Base-by-base conservation (phyloP, 2,888 invertebrate genomes). In the Trichopria drosophilae region DNA sequence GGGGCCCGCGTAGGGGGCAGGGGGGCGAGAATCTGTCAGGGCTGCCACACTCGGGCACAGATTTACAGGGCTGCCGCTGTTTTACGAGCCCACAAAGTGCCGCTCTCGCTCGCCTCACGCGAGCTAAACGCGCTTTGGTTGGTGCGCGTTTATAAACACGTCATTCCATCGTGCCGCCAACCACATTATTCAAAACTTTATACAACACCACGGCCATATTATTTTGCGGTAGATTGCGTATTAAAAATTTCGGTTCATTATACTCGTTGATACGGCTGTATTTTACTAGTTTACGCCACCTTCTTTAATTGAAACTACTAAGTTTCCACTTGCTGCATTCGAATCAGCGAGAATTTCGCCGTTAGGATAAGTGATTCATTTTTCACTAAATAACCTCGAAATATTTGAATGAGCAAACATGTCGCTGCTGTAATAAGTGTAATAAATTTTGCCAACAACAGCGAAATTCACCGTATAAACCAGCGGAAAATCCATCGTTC, bases 81-180 rank as follows among this genome's bases (percentile, higher is more conserved):
- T 73, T 73, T 72, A 73, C 69, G 73, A 72, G 63, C 64, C 70
- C 69, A 64, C 72, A 72, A 73, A 73, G 72, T 71, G 70, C 69
- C 71, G 67, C 69, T 61, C 67, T 60, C 59, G 47, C 50, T 51
- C 57, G 40, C 54, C 51, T 46, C 51, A 50, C 51, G 34, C 49
- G 37, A 56, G 53, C 58, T 55, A 57, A 56, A 53, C 56, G 53
- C 46, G 52, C 49, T 37, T 39, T 40, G 2, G 22, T 31, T 24
- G 58, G 55, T 59, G 52, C 59, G 56, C 64, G 63, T 67, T 67
- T 65, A 68, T 66, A 68, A 69, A 70, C 67, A 68, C 65, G 61
- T 70, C 67, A 63, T 64, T 67, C 63, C 57, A 59, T 62, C 58
- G 58, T 58, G 53, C 57, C 57, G 58, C 53, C 57, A 56, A 60